phyloP scores from a whole-genome alignment of 2,888 invertebrate genomes.

The Pseudeuparius sepicola region DNA sequence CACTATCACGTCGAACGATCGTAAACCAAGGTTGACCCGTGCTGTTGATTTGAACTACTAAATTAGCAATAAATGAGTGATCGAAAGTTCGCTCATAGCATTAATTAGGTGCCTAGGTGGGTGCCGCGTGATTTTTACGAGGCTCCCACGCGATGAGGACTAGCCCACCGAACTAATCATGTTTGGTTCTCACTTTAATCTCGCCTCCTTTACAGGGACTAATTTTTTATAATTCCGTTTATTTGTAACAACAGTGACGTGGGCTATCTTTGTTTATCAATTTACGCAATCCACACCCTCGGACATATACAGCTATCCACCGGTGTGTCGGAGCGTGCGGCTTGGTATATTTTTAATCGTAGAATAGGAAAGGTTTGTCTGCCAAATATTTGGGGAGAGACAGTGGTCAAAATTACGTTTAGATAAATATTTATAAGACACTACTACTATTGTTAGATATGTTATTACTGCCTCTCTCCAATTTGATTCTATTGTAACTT shows the following conservation, averaged over 20 bases:
- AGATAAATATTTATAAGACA: too few species aligned
- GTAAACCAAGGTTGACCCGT: slow-evolving; percentile 26
- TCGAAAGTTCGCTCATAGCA: slow-evolving; percentile 36
- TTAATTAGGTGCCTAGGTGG: slow-evolving; percentile 40
- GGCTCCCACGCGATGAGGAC: slow-evolving; percentile 32
- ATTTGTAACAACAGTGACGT: too few species aligned
- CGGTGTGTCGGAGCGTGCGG: slow-evolving; percentile 20
- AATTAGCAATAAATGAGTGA: slow-evolving; percentile 39
- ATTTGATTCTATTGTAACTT: slow-evolving; percentile 37
- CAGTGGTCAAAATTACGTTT: too few species aligned
- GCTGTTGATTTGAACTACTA: slow-evolving; percentile 36
- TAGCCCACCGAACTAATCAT: too few species aligned
- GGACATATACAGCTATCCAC: slow-evolving; percentile 21
- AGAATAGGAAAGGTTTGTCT: slow-evolving; percentile 37
- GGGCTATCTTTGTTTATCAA: too few species aligned
- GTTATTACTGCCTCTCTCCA: slow-evolving; percentile 34
- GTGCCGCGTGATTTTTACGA: slow-evolving; percentile 21
- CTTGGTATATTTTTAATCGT: slow-evolving; percentile 25
- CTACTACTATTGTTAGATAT: too few species aligned
- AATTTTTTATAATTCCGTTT: too few species aligned
- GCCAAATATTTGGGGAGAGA: slow-evolving; percentile 38
- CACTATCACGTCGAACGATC: slow-evolving; percentile 23
- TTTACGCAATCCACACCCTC: background rate
- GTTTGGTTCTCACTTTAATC: too few species aligned
- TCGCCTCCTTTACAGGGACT: too few species aligned